A percentile compares a stretch with the other conserved stretches of the same genome.
Conservation (phyloP, 2,888 invertebrate genomes). For the Branchinecta sandiegonensis region DNA sequence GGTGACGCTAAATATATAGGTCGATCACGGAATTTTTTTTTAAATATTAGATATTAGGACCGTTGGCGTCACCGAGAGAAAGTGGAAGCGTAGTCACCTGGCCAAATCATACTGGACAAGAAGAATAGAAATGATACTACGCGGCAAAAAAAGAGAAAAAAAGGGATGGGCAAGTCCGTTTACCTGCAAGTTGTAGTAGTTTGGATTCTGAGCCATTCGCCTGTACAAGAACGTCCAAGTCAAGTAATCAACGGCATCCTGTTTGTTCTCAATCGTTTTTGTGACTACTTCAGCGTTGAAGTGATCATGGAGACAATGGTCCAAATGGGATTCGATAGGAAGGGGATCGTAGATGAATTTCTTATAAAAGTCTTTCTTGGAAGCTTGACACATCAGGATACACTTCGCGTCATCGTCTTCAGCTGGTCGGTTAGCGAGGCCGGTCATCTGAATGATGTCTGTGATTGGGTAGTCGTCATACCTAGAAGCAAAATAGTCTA, state of each 20-base stretch:
- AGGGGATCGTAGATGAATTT: conserved; percentile 54
- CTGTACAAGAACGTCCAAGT: conserved; percentile 99
- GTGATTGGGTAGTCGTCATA: conserved; percentile 98
- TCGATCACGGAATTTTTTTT: too few species aligned
- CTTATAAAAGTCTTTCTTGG: conserved; percentile 96
- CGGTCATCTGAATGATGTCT: conserved; percentile 95
- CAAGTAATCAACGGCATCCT: conserved; percentile 97
- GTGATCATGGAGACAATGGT: conserved; percentile 95
- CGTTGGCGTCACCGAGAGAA: too few species aligned
- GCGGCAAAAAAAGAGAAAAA: too few species aligned
- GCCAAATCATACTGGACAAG: too few species aligned
- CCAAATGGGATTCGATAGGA: conserved; percentile 64
- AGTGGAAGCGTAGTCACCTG: too few species aligned
- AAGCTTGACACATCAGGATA: conserved; percentile 88
- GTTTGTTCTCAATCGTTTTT: conserved; percentile 98
- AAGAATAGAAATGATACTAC: too few species aligned
- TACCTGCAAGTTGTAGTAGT: conserved; percentile 89
- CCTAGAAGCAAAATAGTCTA: conserved; percentile 39
- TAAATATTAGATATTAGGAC: too few species aligned
- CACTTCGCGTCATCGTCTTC: conserved; percentile 87
- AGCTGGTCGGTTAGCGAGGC: conserved; percentile 80
- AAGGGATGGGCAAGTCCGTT: background rate
- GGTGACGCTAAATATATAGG: too few species aligned
- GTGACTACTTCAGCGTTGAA: conserved; percentile 99
- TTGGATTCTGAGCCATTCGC: conserved; percentile 94